Conservation (phyloP, 2,888 invertebrate species). For the Idaea straminata region DNA sequence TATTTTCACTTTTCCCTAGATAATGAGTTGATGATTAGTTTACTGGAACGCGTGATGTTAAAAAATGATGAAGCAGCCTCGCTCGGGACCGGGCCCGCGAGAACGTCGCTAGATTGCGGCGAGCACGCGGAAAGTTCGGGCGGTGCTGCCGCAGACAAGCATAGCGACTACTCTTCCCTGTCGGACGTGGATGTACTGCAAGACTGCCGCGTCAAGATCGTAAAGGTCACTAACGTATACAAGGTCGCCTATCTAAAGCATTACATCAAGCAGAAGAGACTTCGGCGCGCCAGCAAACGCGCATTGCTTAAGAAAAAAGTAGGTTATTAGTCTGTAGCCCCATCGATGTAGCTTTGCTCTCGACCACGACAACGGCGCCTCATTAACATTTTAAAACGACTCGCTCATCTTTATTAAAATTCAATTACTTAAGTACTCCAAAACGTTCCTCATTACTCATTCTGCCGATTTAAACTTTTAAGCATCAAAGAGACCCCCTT, state of each 20-base stretch:
- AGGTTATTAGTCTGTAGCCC: conserved; percentile 10
- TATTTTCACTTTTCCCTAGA: conserved; percentile 45
- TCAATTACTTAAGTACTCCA: background rate
- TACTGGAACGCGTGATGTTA: conserved; percentile 47
- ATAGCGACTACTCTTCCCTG: conserved; percentile 53
- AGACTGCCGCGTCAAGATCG: conserved; percentile 63
- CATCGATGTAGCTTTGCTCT: background rate
- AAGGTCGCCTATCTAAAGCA: conserved; percentile 67
- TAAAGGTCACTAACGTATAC: conserved; percentile 70
- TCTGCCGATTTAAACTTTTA: background rate
- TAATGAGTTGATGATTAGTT: conserved; percentile 48
- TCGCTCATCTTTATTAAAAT: background rate
- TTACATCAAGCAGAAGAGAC: conserved; percentile 64
- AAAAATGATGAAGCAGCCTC: conserved; percentile 40
- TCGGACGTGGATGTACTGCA: conserved; percentile 49
- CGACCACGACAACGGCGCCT: background rate
- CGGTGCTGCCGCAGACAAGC: conserved; percentile 31
- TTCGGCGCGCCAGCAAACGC: conserved; percentile 57
- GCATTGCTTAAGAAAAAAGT: conserved; percentile 66
- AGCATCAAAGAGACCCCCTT: background rate
- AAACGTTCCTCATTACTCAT: background rate
- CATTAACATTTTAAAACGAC: background rate
- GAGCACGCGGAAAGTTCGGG: conserved; percentile 32
- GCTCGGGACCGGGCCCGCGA: conserved; percentile 33
- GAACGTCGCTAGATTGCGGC: conserved; percentile 42